Evolutionary conservation across 2,888 invertebrate species (phyloP), one percentile per base, ranked within the genome.

Genomic region (Chirona hameri): DNA sequence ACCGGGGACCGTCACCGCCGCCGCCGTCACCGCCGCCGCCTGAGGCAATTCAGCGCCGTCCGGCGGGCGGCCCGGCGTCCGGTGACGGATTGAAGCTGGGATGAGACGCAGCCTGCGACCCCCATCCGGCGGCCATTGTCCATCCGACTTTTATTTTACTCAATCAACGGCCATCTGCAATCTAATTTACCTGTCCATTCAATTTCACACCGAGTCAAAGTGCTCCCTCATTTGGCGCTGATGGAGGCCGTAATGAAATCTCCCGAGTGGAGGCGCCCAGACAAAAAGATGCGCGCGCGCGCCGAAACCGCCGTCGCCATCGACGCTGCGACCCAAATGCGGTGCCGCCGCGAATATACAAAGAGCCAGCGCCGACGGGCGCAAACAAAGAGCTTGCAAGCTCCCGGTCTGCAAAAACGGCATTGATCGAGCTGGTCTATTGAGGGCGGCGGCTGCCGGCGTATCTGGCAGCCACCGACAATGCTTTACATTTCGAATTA

Each of bases 171-270:
- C 76, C 18, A 76, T 76, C 76, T 39, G 39, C 46, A 76, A 76
- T 76, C 46, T 39, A 76, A 76, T 76, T 76, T 76, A 76, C 76
- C 76, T 76, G 76, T 76, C 76, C 76, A 76, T 76, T 76, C 76
- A 76, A 76, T 76, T 76, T 76, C 76, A 76, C 76, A 76, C 76
- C 76, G 46, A 76, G 76, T 76, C 76, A 76, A 46, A 76, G 39
- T 46, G 39, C 46, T 76, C 24, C 69, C 76, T 76, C 76, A 76
- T 76, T 76, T 46, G 24, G 24, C 24, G 39, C 46, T 76, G 76
- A 76, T 76, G 76, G 76, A 76, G 46, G 76, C 76, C 24, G 76
- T 76, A 76, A 76, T 76, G 76, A 76, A 76, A 76, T 46, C 76
- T 76, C 27, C 65, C n/a, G n/a, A 27, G 76, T 21, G 39, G 24